Evolutionary conservation across 2,113 vertebrate genomes (phyloP), one percentile per base, ranked within the genome.

Genomic region (Orycteropus afer): DNA sequence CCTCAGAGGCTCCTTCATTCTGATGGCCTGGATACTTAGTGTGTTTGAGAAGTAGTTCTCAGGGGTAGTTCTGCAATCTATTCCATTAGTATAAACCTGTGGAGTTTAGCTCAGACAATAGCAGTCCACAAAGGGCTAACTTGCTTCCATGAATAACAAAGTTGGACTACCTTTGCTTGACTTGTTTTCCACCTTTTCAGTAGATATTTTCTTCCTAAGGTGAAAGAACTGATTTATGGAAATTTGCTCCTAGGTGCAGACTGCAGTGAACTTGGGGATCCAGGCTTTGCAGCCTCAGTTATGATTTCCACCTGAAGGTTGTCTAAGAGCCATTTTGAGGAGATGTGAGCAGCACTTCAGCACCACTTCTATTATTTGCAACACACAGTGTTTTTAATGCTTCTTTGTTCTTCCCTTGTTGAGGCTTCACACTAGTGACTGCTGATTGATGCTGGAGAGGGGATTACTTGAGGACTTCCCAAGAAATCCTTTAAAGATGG

Each of bases 351-450:
- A 22, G 61, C 77, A 71, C 73, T 87, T 67, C 91, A 63, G 73
- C 22, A 69, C 53, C 51, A 11, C 71, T 90, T 88, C 73, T 77
- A 32, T 89, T 89, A 51, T 89, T 97, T 96, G 83, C 85, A 79
- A 92, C 77, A 71, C 87, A 83, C 32, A 74, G 86, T 93, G 42
- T 61, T 83, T 86, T 89, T 86, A 85, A 90, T 74, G 82, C 73
- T 90, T 47, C 85, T 96, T 96, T 94, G 92, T 92, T 94, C 77
- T 89, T 86, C 29, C n/a, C 42, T 87, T 87, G 69, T 65, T 86
- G 82, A 95, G 93, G 47, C 49, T 96, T 91, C 59, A 25, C 53
- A n/a, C 81, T 93, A 83, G 61, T 69, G 79, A 91, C 45, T 90
- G 91, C 78, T 78, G 37, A 93, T 89, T 85, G 90, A 55, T 79